Percentiles rank a stretch among this genome's conserved stretches.
phyloP scores from a whole-genome alignment of 2,113 vertebrate genomes.

The Candoia aspera region DNA sequence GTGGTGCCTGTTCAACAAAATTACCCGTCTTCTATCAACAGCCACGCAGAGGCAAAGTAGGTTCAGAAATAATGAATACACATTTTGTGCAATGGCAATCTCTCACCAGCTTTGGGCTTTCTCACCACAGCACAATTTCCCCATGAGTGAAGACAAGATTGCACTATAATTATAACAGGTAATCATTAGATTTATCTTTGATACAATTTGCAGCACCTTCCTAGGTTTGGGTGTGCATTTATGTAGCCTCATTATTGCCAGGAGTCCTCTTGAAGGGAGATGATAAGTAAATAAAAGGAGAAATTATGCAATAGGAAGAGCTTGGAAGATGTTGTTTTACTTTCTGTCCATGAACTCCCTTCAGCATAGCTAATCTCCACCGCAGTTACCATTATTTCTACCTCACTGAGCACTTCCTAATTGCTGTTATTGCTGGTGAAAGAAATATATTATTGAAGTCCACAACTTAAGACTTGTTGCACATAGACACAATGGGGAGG shows the following conservation, averaged over 20 bases:
- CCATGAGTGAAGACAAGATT: slow-evolving; percentile 66
- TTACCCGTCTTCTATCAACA: slow-evolving; percentile 67
- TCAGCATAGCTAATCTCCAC: slow-evolving; percentile 76
- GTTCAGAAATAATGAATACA: slow-evolving; percentile 72
- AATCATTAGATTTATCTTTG: slow-evolving; percentile 81
- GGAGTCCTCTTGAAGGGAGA: slow-evolving; percentile 79
- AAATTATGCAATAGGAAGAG: slow-evolving; percentile 80
- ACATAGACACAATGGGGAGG: slow-evolving; percentile 51
- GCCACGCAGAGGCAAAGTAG: slow-evolving; percentile 62
- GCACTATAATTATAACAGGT: slow-evolving; percentile 75
- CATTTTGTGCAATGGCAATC: slow-evolving; percentile 56
- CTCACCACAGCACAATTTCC: slow-evolving; percentile 70
- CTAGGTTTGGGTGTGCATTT: slow-evolving; percentile 70
- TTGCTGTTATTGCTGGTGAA: slow-evolving; percentile 81
- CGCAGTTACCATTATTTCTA: slow-evolving; percentile 82
- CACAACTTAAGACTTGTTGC: slow-evolving; percentile 79
- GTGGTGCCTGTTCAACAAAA: slow-evolving; percentile 67
- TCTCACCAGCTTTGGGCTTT: slow-evolving; percentile 64
- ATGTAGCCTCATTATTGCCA: slow-evolving; percentile 79
- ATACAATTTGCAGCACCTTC: slow-evolving; percentile 76
- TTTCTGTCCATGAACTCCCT: slow-evolving; percentile 77
- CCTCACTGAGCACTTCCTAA: slow-evolving; percentile 81
- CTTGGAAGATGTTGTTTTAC: slow-evolving; percentile 76
- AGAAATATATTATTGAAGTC: slow-evolving; percentile 82
- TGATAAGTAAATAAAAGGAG: slow-evolving; percentile 83